Percentiles rank a stretch among this genome's conserved stretches.
Evolutionary conservation across 1,140 invertebrate genomes (phyloP).

Genomic region (Micrasema longulum): DNA sequence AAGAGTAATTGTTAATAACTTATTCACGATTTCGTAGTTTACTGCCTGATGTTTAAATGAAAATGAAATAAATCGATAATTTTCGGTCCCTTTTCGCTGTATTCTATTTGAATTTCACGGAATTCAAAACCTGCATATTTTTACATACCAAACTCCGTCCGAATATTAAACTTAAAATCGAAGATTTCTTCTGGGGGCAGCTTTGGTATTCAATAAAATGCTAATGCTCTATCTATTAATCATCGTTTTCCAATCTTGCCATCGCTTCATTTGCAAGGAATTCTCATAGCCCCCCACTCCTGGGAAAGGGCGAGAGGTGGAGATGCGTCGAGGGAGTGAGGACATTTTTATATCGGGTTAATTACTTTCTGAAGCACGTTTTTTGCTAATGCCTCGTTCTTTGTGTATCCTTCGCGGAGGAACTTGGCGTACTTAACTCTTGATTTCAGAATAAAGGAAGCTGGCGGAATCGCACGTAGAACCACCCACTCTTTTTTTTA

Average conservation of each 20-base stretch:
- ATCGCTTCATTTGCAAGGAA: slow-evolving; percentile 55
- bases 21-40: too few species aligned
- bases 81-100: too few species aligned
- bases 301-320: neutral
- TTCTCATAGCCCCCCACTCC: slow-evolving; percentile 42
- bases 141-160: slow-evolving; percentile 18
- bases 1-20: too few species aligned
- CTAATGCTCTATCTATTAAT: slow-evolving; percentile 54
- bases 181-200: slow-evolving; percentile 48
- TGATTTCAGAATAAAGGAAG: slow-evolving; percentile 46
- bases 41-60: too few species aligned
- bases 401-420: slow-evolving; percentile 41
- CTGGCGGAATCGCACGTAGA: slow-evolving; percentile 49
- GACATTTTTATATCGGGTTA: slow-evolving; percentile 54
- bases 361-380: slow-evolving; percentile 54
- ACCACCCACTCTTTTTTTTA: slow-evolving; percentile 49
- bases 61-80: too few species aligned
- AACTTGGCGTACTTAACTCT: slow-evolving; percentile 43
- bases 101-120: neutral
- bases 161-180: slow-evolving; percentile 47
- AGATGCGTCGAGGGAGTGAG: slow-evolving; percentile 16
- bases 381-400: slow-evolving; percentile 51
- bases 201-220: slow-evolving; percentile 55
- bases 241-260: slow-evolving; percentile 54
- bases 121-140: slow-evolving; percentile 22